Percentiles rank a stretch among this genome's conserved stretches.
Evolutionary conservation across 2,113 vertebrate species (phyloP).

Genomic region (Pardalotus punctatus): DNA sequence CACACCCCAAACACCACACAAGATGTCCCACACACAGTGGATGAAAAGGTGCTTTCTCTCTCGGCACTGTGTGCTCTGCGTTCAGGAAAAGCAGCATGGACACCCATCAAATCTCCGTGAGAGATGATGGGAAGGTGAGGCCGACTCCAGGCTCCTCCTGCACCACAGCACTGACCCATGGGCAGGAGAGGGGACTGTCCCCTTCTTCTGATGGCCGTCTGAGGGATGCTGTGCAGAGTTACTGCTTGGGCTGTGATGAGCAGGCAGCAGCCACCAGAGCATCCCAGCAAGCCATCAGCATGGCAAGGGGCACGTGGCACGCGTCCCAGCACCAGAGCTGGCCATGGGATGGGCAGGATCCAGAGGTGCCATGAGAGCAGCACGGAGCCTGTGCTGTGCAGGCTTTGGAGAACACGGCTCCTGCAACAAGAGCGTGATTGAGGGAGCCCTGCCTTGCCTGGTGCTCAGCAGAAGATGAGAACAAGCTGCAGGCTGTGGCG

Average conservation of each 20-base stretch:
- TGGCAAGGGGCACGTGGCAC: rapidly evolving
- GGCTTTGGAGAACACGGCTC: not conserved
- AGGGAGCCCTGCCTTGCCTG: not conserved
- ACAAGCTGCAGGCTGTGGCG: not conserved
- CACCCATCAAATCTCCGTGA: not conserved
- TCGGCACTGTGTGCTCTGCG: not conserved
- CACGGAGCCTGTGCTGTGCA: not conserved
- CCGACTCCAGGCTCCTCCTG: not conserved
- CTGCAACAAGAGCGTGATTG: not conserved
- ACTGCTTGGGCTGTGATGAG: not conserved
- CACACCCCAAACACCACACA: not conserved
- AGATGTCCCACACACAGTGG: rapidly evolving
- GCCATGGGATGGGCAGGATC: not conserved
- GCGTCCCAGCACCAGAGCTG: rapidly evolving
- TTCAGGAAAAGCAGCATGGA: not conserved
- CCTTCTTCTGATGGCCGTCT: not conserved
- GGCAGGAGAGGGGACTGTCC: not conserved
- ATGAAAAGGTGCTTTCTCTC: not conserved
- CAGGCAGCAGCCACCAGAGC: not conserved
- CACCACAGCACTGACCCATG: rapidly evolving
- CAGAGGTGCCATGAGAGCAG: rapidly evolving
- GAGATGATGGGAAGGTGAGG: rapidly evolving
- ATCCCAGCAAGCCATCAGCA: rapidly evolving
- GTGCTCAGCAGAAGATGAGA: not conserved
- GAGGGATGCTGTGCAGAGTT: not conserved